Evolutionary conservation across 2,797 vertebrate species (phyloP).

Genomic region (Limnodromus scolopaceus): DNA sequence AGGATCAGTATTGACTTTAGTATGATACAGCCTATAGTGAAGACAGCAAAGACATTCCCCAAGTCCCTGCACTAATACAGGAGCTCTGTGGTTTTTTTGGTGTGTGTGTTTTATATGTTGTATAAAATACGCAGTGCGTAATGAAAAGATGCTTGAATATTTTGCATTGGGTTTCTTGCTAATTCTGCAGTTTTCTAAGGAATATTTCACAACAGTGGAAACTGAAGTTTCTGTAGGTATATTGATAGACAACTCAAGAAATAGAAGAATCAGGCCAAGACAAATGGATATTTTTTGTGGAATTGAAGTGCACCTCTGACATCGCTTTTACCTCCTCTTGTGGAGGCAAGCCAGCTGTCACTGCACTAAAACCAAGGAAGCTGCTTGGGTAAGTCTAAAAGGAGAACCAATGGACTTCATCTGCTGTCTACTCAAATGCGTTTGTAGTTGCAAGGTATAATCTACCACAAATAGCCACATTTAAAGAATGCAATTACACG

Average conservation of each 20-base stretch:
- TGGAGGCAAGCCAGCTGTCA: not conserved
- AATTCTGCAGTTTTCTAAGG: not conserved
- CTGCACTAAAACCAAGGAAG: not conserved
- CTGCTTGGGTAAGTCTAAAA: not conserved
- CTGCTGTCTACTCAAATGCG: not conserved
- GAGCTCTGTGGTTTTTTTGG: not conserved
- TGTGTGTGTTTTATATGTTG: fast-evolving
- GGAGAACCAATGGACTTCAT: constrained; percentile 8
- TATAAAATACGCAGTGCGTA: not conserved
- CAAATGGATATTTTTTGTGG: not conserved
- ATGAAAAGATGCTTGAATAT: not conserved
- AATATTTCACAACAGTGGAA: not conserved
- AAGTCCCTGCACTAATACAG: not conserved
- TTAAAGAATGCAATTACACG: constrained; percentile 30
- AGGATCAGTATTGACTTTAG: not conserved
- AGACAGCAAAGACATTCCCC: not conserved
- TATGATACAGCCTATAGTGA: not conserved
- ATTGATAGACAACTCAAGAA: not conserved
- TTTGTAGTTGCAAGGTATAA: constrained; percentile 26
- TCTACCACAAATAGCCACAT: constrained; percentile 30
- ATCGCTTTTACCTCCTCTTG: not conserved
- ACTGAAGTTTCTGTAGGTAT: not conserved
- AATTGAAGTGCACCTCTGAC: not conserved
- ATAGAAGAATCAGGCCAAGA: not conserved
- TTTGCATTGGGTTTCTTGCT: not conserved